A percentile compares a stretch with the other conserved stretches of the same genome.
Evolutionary conservation across 1,140 invertebrate species (phyloP).

Genomic region (Pollicipes pollicipes): DNA sequence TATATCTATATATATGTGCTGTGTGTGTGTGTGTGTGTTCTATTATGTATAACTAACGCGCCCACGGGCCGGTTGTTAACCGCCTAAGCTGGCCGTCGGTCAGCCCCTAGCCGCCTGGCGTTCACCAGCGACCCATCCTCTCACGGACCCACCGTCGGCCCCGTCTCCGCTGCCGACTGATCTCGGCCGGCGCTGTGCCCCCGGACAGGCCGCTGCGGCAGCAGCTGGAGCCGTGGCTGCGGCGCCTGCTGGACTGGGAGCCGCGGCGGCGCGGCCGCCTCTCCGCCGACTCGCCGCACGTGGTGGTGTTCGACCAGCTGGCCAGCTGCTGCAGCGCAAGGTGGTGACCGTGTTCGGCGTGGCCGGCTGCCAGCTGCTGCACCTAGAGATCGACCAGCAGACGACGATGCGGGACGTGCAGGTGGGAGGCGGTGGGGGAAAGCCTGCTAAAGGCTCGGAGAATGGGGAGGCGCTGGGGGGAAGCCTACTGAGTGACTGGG

Average conservation of each 20-base stretch:
- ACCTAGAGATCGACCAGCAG: constrained; percentile 18
- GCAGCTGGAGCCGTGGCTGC: constrained; percentile 30
- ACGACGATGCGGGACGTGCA: constrained; percentile 4
- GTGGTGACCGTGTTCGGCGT: constrained; percentile 17
- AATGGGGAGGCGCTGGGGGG: too few species aligned
- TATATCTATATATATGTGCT: too few species aligned
- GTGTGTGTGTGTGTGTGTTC: too few species aligned
- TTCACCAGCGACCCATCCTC: too few species aligned
- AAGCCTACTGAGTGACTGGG: too few species aligned
- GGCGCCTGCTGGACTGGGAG: constrained; percentile 31
- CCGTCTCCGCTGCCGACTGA: too few species aligned
- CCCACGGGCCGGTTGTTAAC: too few species aligned
- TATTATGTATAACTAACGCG: too few species aligned
- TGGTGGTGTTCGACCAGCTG: constrained; percentile 26
- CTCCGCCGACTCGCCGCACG: constrained; percentile 13
- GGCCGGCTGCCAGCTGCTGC: constrained; percentile 5
- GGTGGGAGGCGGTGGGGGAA: not conserved
- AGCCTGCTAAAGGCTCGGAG: too few species aligned
- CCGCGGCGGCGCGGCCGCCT: constrained; percentile 27
- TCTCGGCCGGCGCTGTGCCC: constrained; percentile 8
- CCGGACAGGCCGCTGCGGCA: constrained; percentile 22
- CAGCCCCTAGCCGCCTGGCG: too few species aligned
- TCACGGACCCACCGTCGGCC: too few species aligned
- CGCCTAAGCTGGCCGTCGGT: too few species aligned
- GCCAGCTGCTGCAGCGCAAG: constrained; percentile 26